These are phyloP conservation scores for Cyrtonyx montezumae DNA, from an alignment of 2,113 vertebrate genomes.

Conservation along the genomic window DNA sequence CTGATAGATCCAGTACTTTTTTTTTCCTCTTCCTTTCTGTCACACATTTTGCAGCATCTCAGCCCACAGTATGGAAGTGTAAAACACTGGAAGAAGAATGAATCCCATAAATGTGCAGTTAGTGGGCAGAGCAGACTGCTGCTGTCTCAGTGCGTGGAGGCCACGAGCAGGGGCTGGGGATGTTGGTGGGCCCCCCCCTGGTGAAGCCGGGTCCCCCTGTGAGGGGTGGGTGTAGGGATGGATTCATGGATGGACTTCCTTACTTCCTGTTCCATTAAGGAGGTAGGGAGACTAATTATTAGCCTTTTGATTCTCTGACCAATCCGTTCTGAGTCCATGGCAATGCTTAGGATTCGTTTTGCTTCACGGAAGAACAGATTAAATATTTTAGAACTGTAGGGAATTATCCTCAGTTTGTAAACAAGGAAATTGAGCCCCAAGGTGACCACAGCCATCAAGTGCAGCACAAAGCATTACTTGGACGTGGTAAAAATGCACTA, in stretches of 20 bases:
- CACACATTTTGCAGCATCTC: background rate
- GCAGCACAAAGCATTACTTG: rapidly evolving
- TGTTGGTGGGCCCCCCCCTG: background rate
- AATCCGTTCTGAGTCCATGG: background rate
- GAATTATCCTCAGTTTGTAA: constrained; percentile 1
- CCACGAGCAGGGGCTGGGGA: background rate
- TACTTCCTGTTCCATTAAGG: background rate
- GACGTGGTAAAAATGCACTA: rapidly evolving
- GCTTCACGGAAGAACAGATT: background rate
- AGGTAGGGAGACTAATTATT: background rate
- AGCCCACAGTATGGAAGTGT: background rate
- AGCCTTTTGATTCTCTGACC: constrained; percentile 27
- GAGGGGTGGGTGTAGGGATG: background rate
- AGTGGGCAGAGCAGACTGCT: background rate
- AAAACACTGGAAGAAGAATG: background rate
- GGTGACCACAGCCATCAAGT: background rate
- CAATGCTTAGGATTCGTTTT: background rate
- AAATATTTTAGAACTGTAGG: background rate
- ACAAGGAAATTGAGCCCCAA: background rate
- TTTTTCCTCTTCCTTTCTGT: background rate
- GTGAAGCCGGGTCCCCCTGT: background rate
- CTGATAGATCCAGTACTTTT: too few species aligned
- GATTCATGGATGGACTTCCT: background rate
- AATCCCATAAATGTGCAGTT: background rate
- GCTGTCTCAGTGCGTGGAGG: background rate